Percentiles rank a stretch among this genome's conserved stretches.
These are phyloP conservation scores for Xiphophorus birchmanni DNA, from an alignment of 2,797 vertebrate genomes.

Conservation along the genomic window DNA sequence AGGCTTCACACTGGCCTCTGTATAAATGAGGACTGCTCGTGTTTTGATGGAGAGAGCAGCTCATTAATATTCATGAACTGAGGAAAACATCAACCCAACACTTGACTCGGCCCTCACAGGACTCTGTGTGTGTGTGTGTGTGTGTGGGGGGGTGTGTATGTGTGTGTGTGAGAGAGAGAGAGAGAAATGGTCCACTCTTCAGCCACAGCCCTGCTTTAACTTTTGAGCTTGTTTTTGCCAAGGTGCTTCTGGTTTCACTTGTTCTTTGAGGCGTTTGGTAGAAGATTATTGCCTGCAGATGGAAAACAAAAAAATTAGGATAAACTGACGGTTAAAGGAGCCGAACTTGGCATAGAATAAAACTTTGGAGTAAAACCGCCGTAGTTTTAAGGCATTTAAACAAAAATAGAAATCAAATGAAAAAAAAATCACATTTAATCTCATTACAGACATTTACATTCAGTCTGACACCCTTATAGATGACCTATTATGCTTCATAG, in stretches of 20 bases:
- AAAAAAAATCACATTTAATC: not conserved
- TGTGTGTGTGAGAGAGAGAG: too few species aligned
- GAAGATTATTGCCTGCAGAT: not conserved
- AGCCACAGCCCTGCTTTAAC: not conserved
- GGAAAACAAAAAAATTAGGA: not conserved
- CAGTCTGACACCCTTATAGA: too few species aligned
- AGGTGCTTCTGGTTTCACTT: not conserved
- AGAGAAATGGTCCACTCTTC: not conserved
- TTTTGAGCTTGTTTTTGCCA: not conserved
- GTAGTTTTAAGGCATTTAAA: not conserved
- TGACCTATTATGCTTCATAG: too few species aligned
- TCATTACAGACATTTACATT: not conserved
- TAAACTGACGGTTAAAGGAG: not conserved
- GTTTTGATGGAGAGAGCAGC: slow-evolving; percentile 61
- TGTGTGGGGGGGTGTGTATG: slow-evolving; percentile 6
- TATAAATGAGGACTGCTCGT: slow-evolving; percentile 59
- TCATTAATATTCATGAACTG: slow-evolving; percentile 68
- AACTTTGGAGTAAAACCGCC: not conserved
- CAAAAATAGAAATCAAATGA: not conserved
- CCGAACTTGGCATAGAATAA: not conserved
- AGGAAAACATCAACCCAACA: slow-evolving; percentile 68
- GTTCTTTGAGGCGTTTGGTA: not conserved
- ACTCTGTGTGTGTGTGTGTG: slow-evolving; percentile 26
- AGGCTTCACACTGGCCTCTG: slow-evolving; percentile 18
- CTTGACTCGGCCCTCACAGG: slow-evolving; percentile 69